Percentiles rank a stretch among this genome's conserved stretches.
These are phyloP conservation scores for Chromis chromis DNA, from an alignment of 2,797 vertebrate genomes.

Conservation along the genomic window DNA sequence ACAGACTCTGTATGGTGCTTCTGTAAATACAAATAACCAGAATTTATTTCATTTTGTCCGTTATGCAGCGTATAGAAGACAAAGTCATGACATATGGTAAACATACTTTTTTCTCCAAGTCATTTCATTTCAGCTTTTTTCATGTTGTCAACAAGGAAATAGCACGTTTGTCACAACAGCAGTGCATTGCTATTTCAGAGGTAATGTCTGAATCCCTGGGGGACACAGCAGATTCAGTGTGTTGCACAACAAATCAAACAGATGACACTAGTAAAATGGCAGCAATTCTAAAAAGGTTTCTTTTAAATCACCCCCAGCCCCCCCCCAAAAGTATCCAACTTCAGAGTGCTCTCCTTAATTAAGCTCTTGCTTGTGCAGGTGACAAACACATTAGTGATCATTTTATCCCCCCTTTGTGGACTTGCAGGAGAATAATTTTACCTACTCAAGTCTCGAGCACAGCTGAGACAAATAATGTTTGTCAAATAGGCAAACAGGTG, in stretches of 20 bases:
- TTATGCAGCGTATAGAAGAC: slow-evolving; percentile 11
- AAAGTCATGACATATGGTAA: neutral
- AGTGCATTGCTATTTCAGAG: neutral
- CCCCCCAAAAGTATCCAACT: neutral
- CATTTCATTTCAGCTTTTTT: slow-evolving; percentile 21
- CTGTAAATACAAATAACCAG: neutral
- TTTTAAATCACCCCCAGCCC: slow-evolving; percentile 3
- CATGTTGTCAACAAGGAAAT: slow-evolving; percentile 3
- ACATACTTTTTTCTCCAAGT: neutral
- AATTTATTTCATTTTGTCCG: neutral
- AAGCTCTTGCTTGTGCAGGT: slow-evolving; percentile 25
- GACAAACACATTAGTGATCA: slow-evolving; percentile 31
- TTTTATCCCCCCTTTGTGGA: slow-evolving; percentile 8
- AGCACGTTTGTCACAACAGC: slow-evolving; percentile 15
- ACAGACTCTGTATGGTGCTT: neutral
- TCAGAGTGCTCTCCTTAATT: slow-evolving; percentile 38
- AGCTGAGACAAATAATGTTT: slow-evolving; percentile 20
- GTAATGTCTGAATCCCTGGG: slow-evolving; percentile 21
- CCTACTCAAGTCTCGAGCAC: slow-evolving; percentile 10
- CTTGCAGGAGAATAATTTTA: slow-evolving; percentile 12
- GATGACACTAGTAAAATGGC: slow-evolving; percentile 17
- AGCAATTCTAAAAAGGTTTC: slow-evolving; percentile 20
- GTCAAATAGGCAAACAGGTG: slow-evolving; percentile 52
- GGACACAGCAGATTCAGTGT: slow-evolving; percentile 6
- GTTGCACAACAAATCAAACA: slow-evolving; percentile 40